Evolutionary conservation across 2,797 vertebrate species (phyloP).

Genomic region (Lagodon rhomboides): DNA sequence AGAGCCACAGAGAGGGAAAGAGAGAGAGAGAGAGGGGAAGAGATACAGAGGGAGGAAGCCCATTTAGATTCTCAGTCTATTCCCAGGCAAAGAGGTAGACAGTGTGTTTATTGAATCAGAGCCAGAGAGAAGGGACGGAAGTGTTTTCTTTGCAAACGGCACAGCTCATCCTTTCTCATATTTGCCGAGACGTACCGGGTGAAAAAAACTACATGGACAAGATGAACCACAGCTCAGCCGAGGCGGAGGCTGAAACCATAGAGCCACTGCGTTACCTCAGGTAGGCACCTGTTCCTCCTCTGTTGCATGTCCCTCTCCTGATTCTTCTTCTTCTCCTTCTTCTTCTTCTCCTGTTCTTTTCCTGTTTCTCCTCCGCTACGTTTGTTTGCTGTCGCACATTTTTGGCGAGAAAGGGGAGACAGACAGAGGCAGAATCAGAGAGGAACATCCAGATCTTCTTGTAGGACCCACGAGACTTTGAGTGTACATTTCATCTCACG

Average conservation of each 20-base stretch:
- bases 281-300: constrained; percentile 70
- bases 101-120: constrained; percentile 63
- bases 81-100: constrained; percentile 58
- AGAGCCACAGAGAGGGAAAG: constrained; percentile 46
- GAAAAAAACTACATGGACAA: constrained; percentile 79
- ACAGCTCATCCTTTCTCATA: constrained; percentile 62
- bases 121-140: constrained; percentile 56
- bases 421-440: neutral
- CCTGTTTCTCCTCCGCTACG: neutral
- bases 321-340: neutral
- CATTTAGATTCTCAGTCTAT: constrained; percentile 61
- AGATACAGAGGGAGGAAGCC: constrained; percentile 51
- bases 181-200: constrained; percentile 56
- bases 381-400: neutral
- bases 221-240: constrained; percentile 88
- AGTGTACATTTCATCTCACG: neutral
- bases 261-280: constrained; percentile 87
- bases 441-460: constrained; percentile 24
- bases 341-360: neutral
- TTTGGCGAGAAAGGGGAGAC: neutral
- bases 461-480: neutral
- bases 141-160: constrained; percentile 59
- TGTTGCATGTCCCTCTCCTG: neutral
- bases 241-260: constrained; percentile 84
- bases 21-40: neutral